A percentile compares a stretch with the other conserved stretches of the same genome.
Conservation (phyloP, 1,140 invertebrate species). For the Caenorhabditis briggsae region DNA sequence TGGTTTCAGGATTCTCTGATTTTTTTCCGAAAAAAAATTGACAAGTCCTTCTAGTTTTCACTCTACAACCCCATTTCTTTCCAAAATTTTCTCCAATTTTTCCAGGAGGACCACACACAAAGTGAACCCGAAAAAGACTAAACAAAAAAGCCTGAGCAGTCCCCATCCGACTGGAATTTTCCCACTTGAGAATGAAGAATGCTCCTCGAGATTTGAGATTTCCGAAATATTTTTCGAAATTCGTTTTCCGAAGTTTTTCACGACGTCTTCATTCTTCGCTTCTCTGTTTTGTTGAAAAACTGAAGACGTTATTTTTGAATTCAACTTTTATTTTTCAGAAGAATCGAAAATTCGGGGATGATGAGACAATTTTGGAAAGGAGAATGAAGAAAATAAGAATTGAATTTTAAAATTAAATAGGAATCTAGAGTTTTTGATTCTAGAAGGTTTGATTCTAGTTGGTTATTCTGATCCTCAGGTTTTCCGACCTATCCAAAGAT, state of each 20-base stretch:
- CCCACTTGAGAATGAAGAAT: constrained; percentile 55
- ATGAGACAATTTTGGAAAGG: neutral
- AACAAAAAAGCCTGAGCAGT: neutral
- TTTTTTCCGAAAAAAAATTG: too few relatives aligned
- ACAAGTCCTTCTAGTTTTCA: too few relatives aligned
- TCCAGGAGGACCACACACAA: constrained; percentile 36
- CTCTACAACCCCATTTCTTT: neutral
- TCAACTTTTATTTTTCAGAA: constrained; percentile 6
- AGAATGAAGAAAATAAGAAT: neutral
- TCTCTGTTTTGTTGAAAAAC: neutral
- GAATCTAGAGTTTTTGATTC: too few relatives aligned
- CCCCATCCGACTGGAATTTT: constrained; percentile 12
- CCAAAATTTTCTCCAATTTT: neutral
- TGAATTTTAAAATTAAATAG: neutral
- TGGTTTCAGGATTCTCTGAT: too few relatives aligned
- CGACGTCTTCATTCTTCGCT: neutral
- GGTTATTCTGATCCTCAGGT: too few relatives aligned
- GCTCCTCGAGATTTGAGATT: constrained; percentile 43
- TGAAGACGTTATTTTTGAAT: neutral
- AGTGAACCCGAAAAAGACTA: constrained; percentile 23
- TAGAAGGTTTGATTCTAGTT: too few relatives aligned
- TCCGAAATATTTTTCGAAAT: constrained; percentile 50
- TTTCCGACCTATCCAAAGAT: too few relatives aligned
- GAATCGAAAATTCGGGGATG: neutral
- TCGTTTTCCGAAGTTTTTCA: constrained; percentile 1